Base-by-base conservation (phyloP, 2,113 vertebrate genomes). In the Eubucco bourcierii region DNA sequence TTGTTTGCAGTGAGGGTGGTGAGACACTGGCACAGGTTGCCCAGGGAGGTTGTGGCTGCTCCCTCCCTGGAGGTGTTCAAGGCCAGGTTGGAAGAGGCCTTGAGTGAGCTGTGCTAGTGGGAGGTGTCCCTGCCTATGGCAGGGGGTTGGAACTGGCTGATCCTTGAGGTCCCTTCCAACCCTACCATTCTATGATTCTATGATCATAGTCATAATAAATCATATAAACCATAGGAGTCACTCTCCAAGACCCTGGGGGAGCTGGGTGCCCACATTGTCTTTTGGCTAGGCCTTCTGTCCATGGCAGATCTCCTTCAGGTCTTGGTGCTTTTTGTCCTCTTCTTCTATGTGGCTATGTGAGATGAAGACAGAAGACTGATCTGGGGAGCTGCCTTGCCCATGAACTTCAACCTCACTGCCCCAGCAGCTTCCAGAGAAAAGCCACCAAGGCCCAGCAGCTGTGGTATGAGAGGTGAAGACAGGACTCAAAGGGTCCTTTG, bases 271-370 rank as follows among this genome's bases (percentile, higher is more conserved):
- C 7, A 12, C 2, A 5, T 19, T 65, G 21, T 55, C 18, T 9
- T 85, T 15, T 24, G 44, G 8, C 2, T n/a, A 83, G 9, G 33
- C 7, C 20, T 27, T 74, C 2, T 1, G 34, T 25, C 50, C 24
- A 0, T 3, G n/a, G 56, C 41, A 73, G 29, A 47, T 65, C 4
- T 39, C 23, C 20, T 70, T 21, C 15, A 24, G 34, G 34, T 46
- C 77, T 23, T 37, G 73, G n/a, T 41, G 50, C 18, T 80, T 73
- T 58, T 1, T 52, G 18, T 80, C 27, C 29, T 8, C 15, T 16
- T 65, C 4, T 29, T 41, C 20, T 2, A 3, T 0, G 9, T 61
- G 2, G 7, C 67, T 37, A 63, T 1, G 0, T 63, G 59, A 53
- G 50, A 7, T 37, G 65, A 72, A 39, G 25, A n/a, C 31, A 79